These are phyloP conservation scores for Hippoglossus hippoglossus DNA, from an alignment of 2,797 vertebrate genomes.

Conservation along the genomic window DNA sequence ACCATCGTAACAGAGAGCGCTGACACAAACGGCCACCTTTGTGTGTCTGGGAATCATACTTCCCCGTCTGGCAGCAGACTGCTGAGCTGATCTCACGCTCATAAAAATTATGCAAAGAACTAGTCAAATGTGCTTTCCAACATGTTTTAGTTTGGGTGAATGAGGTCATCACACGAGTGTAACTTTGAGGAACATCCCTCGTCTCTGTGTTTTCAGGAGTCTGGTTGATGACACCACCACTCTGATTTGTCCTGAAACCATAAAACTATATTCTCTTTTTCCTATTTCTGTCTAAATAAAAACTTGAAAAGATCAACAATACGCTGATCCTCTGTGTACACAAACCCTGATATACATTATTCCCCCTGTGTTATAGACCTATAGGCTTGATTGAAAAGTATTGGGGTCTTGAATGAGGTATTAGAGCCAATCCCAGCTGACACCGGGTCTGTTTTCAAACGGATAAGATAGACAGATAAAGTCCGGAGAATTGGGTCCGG, in stretches of 20 bases:
- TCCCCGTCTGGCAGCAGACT: conserved; percentile 53
- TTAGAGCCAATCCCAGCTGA: too few species aligned
- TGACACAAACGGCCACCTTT: conserved; percentile 71
- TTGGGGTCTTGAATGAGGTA: too few species aligned
- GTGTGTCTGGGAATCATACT: conserved; percentile 75
- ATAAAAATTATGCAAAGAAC: not conserved
- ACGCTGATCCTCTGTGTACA: not conserved
- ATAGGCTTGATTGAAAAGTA: too few species aligned
- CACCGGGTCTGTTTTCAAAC: too few species aligned
- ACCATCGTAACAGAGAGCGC: conserved; percentile 77
- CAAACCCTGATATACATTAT: not conserved
- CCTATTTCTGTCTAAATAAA: not conserved
- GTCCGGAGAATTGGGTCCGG: too few species aligned
- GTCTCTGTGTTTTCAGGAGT: conserved; percentile 24
- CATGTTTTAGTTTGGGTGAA: not conserved
- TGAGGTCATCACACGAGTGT: conserved; percentile 27
- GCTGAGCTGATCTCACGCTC: conserved; percentile 47
- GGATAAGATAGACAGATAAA: too few species aligned
- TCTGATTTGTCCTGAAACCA: not conserved
- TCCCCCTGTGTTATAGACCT: too few species aligned
- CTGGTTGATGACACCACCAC: not conserved
- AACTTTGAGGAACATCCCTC: conserved; percentile 10
- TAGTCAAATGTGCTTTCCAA: not conserved
- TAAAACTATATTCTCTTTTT: not conserved
- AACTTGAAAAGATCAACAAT: not conserved